phyloP scores from a whole-genome alignment of 2,888 invertebrate genomes.

The Limnephilus auricula region DNA sequence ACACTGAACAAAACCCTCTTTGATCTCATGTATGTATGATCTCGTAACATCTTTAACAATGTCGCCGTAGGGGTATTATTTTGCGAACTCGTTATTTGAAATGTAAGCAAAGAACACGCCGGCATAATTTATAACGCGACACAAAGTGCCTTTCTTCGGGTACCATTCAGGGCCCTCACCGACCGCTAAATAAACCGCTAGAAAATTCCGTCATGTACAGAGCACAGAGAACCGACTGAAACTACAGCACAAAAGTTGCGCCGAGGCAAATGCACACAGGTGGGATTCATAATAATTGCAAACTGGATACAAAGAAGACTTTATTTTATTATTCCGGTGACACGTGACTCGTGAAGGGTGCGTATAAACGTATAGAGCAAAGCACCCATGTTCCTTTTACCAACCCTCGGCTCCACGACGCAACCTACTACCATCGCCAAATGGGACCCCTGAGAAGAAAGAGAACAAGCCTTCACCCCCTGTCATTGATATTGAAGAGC shows the following conservation, averaged over 20 bases:
- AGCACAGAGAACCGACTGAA: neutral
- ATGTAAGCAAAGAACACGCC: slow-evolving; percentile 24
- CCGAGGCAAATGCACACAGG: slow-evolving; percentile 48
- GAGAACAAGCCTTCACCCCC: neutral
- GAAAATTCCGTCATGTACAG: slow-evolving; percentile 43
- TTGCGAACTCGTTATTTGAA: slow-evolving; percentile 29
- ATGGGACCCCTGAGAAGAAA: slow-evolving; percentile 27
- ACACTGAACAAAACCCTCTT: neutral
- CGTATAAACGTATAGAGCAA: neutral
- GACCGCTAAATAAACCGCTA: slow-evolving; percentile 47
- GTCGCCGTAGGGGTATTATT: slow-evolving; percentile 6
- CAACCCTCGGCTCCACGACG: neutral
- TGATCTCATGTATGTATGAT: neutral
- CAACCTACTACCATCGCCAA: neutral
- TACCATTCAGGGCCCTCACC: slow-evolving; percentile 18
- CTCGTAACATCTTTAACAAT: slow-evolving; percentile 19
- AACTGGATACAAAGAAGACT: slow-evolving; percentile 48
- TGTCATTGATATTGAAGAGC: neutral
- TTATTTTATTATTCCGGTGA: slow-evolving; percentile 47
- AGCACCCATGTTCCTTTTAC: neutral
- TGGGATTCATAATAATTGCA: slow-evolving; percentile 53
- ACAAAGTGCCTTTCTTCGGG: slow-evolving; percentile 43
- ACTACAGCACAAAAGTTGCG: slow-evolving; percentile 5
- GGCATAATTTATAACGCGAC: slow-evolving; percentile 47
- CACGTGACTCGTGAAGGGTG: slow-evolving; percentile 45